Evolutionary conservation across 2,797 vertebrate species (phyloP), one percentile per base, ranked within the genome.

Genomic region (Takifugu ocellatus): DNA sequence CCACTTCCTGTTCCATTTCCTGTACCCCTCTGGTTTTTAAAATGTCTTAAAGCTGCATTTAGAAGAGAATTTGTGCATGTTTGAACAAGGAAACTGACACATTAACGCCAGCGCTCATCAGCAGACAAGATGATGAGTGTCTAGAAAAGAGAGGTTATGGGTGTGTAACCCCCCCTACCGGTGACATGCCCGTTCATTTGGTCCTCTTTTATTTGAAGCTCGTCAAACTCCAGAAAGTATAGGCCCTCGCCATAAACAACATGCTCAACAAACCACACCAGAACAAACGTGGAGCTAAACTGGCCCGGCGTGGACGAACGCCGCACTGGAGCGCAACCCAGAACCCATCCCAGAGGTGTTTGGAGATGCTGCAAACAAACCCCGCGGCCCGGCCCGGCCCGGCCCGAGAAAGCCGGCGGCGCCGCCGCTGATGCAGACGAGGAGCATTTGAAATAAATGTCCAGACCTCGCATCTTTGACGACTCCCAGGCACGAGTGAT

Each of bases 231-330:
- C 79, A 89, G 75, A 89, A 90, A 91, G 86, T 84, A 87, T 75
- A 88, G 85, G 84, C 63, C 76, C 72, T 82, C 77, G 88, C 87
- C 85, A 89, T 91, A 90, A 92, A 91, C 89, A 91, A 89, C 90
- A 91, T 88, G 84, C 88, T 90, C 77, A 81, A 82, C 81, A 86
- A 90, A 91, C 91, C 91, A 89, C 91, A 92, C 77, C 79, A 90
- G 82, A 88, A 89, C 83, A 88, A 89, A 80, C 84, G 71, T 54
- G 83, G 84, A 81, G 74, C 72, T 80, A 61, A 84, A 86, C 85
- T 64, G 68, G 62, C 68, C 58, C 33, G 54, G 56, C 72, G 59
- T 46, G 77, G 79, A 81, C 80, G 70, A 82, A 74, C 21, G 25
- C 52, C 50, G 51, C 44, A 31, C 53, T 31, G 55, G 64, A 75